Evolutionary conservation across 2,888 invertebrate species (phyloP).

Genomic region (Dasysyrphus tricinctus): DNA sequence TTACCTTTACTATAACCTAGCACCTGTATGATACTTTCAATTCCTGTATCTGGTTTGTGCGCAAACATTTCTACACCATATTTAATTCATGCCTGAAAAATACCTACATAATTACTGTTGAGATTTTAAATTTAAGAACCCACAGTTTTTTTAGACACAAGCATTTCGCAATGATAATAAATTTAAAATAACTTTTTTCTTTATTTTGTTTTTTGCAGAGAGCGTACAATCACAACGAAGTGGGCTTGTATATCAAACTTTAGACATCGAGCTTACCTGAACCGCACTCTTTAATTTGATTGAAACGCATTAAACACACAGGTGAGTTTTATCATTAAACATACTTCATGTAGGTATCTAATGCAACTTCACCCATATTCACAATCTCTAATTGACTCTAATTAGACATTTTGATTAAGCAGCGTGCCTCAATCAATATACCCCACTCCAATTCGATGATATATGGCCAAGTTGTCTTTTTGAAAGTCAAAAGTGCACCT

Average conservation of each 20-base stretch:
- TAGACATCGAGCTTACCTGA: not conserved
- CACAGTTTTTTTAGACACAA: constrained; percentile 2
- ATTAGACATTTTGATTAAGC: constrained; percentile 73
- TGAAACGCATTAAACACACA: constrained; percentile 57
- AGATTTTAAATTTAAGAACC: constrained; percentile 4
- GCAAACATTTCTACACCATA: not conserved
- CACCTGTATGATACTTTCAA: too few species aligned
- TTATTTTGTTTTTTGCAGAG: constrained; percentile 47
- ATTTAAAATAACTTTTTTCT: constrained; percentile 8
- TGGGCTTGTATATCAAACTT: constrained; percentile 15
- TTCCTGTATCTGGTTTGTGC: too few species aligned
- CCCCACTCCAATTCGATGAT: constrained; percentile 45
- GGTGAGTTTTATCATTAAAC: constrained; percentile 67
- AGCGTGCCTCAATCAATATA: constrained; percentile 51
- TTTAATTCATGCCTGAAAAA: not conserved
- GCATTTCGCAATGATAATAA: constrained; percentile 29
- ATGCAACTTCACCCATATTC: constrained; percentile 53
- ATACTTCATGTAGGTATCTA: not conserved
- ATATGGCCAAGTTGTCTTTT: constrained; percentile 53
- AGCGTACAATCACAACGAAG: constrained; percentile 22
- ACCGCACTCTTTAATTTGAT: constrained; percentile 30
- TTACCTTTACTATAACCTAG: too few species aligned
- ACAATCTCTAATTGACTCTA: constrained; percentile 72
- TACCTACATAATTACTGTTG: not conserved
- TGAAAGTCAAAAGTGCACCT: constrained; percentile 71